These are phyloP conservation scores for Ceryle rudis DNA, from an alignment of 2,797 vertebrate species.

Conservation along the genomic window DNA sequence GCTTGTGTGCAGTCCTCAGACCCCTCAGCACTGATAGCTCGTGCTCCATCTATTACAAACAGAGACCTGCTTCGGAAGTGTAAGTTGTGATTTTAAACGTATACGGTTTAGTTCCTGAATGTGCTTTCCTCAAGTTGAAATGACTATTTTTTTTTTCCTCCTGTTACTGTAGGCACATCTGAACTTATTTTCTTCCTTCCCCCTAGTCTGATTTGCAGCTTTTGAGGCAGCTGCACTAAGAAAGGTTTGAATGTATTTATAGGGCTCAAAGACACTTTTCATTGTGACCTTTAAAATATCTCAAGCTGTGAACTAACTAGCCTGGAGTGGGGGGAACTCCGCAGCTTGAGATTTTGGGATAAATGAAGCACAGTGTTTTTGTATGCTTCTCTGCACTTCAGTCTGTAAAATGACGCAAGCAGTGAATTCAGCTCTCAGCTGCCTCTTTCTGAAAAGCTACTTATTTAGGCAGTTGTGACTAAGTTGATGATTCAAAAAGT, in stretches of 20 bases:
- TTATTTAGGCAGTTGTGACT: background rate
- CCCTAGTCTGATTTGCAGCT: background rate
- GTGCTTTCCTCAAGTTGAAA: background rate
- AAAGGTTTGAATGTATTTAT: background rate
- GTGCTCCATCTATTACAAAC: constrained; percentile 63
- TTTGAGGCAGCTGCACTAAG: background rate
- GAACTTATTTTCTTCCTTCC: background rate
- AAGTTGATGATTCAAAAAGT: background rate
- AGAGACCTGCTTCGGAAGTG: constrained; percentile 56
- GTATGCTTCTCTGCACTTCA: background rate
- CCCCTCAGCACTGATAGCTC: constrained; percentile 65
- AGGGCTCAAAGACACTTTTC: background rate
- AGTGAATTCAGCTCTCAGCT: background rate
- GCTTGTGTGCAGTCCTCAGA: constrained; percentile 72
- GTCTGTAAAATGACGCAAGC: background rate
- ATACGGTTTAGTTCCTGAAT: background rate
- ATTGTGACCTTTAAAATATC: background rate
- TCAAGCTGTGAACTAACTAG: background rate
- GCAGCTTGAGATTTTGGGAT: background rate
- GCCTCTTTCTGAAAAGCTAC: background rate
- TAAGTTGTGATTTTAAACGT: constrained; percentile 50
- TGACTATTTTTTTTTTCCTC: background rate
- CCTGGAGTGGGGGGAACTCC: background rate
- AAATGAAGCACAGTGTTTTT: background rate
- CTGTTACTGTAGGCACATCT: background rate